Evolutionary conservation across 2,113 vertebrate genomes (phyloP).

Genomic region (Tauraco erythrolophus): DNA sequence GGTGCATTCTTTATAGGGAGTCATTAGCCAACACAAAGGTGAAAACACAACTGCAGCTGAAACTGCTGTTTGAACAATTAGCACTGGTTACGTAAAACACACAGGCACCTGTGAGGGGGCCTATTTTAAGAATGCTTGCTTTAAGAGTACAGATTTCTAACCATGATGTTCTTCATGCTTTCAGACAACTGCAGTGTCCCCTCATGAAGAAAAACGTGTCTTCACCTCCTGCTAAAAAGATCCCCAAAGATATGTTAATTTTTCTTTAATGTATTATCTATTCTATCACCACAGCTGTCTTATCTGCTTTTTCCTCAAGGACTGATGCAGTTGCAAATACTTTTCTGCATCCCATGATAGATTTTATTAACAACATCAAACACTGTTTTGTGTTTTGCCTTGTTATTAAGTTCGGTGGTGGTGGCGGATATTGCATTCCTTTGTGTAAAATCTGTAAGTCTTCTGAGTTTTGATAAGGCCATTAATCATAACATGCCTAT

Average conservation of each 20-base stretch:
- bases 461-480: conserved; percentile 6
- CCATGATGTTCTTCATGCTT: background rate
- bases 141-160: background rate
- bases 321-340: conserved; percentile 3
- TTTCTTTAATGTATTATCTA: conserved; percentile 24
- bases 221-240: background rate
- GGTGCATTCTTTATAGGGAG: background rate
- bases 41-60: background rate
- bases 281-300: background rate
- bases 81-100: background rate
- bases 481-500: conserved; percentile 26
- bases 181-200: background rate
- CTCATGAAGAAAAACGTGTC: background rate
- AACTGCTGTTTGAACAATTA: background rate
- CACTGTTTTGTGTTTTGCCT: background rate
- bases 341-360: background rate
- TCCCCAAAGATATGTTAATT: conserved; percentile 23
- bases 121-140: background rate
- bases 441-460: conserved; percentile 16
- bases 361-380: conserved; percentile 43
- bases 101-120: background rate
- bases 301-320: background rate
- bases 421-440: background rate
- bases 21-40: background rate
- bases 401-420: background rate